Conservation (phyloP, 2,113 vertebrate genomes). For the Myotis brandtii region DNA sequence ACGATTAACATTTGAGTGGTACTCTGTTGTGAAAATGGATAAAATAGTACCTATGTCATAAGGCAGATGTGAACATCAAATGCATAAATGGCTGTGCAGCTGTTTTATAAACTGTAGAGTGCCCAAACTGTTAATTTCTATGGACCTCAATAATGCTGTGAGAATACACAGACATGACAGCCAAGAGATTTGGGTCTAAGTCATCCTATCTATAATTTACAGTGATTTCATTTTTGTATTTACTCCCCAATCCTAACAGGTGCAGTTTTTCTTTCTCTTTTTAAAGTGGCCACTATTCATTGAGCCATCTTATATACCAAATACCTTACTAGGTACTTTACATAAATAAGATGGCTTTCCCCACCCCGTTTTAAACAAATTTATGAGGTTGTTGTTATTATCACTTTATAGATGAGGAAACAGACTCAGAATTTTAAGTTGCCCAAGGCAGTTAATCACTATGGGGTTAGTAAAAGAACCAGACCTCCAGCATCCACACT, state of each 20-base stretch:
- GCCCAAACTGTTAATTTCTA: background rate
- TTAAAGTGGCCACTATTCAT: background rate
- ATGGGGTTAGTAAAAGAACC: background rate
- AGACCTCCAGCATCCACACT: background rate
- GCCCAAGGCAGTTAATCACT: background rate
- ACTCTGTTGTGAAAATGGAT: background rate
- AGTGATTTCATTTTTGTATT: background rate
- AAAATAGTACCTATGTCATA: background rate
- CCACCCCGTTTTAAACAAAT: background rate
- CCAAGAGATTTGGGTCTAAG: background rate
- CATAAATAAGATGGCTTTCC: background rate
- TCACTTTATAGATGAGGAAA: background rate
- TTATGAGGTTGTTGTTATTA: background rate
- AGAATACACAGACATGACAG: background rate
- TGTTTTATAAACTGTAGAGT: background rate
- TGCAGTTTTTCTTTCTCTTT: background rate
- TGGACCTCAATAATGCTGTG: background rate
- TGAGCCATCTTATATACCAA: background rate
- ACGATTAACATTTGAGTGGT: background rate
- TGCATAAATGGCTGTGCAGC: background rate
- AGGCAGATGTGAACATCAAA: background rate
- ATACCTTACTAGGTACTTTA: background rate
- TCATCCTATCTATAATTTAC: background rate
- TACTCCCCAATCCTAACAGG: background rate
- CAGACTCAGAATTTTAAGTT: background rate